Percentiles rank a stretch among this genome's conserved stretches.
Conservation (phyloP, 2,888 invertebrate species). For the Clistopyga incitator region DNA sequence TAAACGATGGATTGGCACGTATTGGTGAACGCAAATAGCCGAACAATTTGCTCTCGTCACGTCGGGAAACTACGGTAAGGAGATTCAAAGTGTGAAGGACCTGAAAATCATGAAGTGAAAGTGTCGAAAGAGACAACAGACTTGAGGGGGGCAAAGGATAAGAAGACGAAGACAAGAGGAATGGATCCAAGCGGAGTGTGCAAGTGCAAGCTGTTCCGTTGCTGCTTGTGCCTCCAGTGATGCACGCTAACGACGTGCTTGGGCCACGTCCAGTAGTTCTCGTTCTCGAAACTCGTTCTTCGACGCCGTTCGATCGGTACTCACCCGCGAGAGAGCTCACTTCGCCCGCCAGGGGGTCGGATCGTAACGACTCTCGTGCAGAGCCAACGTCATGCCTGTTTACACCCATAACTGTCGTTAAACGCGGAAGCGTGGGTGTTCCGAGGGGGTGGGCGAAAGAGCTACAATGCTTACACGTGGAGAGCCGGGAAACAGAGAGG, state of each 20-base stretch:
- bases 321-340: slow-evolving; percentile 68
- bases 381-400: slow-evolving; percentile 77
- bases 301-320: slow-evolving; percentile 73
- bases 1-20: too few species aligned
- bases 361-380: slow-evolving; percentile 78
- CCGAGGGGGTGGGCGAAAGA: slow-evolving; percentile 52
- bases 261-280: slow-evolving; percentile 76
- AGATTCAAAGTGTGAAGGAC: neutral
- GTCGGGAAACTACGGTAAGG: neutral
- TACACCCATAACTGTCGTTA: slow-evolving; percentile 79
- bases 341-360: slow-evolving; percentile 77
- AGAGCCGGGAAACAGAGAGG: slow-evolving; percentile 26
- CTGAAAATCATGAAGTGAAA: neutral
- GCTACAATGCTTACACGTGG: slow-evolving; percentile 31
- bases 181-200: neutral
- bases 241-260: slow-evolving; percentile 51
- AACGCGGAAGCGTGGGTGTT: slow-evolving; percentile 78
- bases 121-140: slow-evolving; percentile 5
- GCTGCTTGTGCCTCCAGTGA: slow-evolving; percentile 24
- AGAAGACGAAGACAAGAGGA: neutral
- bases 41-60: slow-evolving; percentile 6
- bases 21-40: neutral
- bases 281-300: slow-evolving; percentile 77
- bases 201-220: slow-evolving; percentile 12
- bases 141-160: neutral